Conservation (phyloP, 2,113 vertebrate species). For the Hippopotamus amphibius region DNA sequence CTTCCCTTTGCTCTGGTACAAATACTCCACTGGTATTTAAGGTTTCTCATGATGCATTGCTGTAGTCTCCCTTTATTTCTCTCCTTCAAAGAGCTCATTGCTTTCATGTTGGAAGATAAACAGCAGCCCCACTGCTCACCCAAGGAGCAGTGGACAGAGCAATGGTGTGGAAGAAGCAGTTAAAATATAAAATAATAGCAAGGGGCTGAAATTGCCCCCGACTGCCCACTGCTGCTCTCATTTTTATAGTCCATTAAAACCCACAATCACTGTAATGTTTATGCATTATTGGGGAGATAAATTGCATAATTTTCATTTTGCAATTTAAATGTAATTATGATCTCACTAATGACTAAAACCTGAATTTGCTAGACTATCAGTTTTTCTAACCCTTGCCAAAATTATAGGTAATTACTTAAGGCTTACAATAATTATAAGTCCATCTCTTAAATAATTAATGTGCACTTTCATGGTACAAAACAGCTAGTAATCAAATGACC, state of each 20-base stretch:
- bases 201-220: conserved; percentile 84
- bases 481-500: conserved; percentile 88
- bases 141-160: conserved; percentile 42
- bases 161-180: conserved; percentile 76
- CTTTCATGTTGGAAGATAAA: conserved; percentile 41
- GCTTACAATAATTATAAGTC: conserved; percentile 89
- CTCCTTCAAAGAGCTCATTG: neutral
- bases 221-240: conserved; percentile 85
- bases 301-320: conserved; percentile 90
- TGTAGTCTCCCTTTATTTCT: neutral
- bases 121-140: conserved; percentile 47
- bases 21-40: neutral
- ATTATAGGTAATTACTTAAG: conserved; percentile 89
- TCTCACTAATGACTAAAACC: conserved; percentile 90
- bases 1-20: neutral
- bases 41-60: neutral
- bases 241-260: conserved; percentile 89
- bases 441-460: conserved; percentile 90
- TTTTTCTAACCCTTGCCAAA: conserved; percentile 89
- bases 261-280: conserved; percentile 89
- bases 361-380: conserved; percentile 88
- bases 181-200: conserved; percentile 85
- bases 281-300: conserved; percentile 89
- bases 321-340: conserved; percentile 92
- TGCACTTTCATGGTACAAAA: conserved; percentile 86